These are phyloP conservation scores for Manis crassicaudata DNA, from an alignment of 2,797 vertebrate genomes.

Conservation along the genomic window DNA sequence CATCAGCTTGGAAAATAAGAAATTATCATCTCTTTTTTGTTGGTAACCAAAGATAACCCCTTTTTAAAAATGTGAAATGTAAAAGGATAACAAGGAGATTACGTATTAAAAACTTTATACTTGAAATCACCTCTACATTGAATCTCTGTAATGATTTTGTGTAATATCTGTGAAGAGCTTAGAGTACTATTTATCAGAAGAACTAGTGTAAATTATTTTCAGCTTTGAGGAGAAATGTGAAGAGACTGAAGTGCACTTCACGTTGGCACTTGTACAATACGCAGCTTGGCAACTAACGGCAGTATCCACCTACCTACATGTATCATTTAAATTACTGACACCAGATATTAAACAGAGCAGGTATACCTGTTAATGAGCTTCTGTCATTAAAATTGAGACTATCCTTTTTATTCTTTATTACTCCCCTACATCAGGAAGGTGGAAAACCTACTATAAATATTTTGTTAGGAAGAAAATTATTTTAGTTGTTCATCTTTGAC, in stretches of 20 bases:
- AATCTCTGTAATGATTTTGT: conserved; percentile 64
- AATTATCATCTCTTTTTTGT: conserved; percentile 34
- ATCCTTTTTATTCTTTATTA: conserved; percentile 8
- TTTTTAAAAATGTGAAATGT: conserved; percentile 59
- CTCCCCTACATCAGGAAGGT: not conserved
- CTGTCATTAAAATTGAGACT: not conserved
- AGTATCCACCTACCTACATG: not conserved
- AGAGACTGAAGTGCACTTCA: not conserved
- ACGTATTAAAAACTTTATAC: conserved; percentile 29
- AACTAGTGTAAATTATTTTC: conserved; percentile 50
- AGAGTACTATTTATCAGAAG: conserved; percentile 64
- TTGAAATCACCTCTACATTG: conserved; percentile 49
- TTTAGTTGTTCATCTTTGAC: not conserved
- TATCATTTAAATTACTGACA: not conserved
- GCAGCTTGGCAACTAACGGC: not conserved
- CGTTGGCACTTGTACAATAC: not conserved
- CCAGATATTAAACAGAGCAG: not conserved
- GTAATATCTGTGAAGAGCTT: conserved; percentile 65
- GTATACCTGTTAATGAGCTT: not conserved
- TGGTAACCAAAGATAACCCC: conserved; percentile 62
- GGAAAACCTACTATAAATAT: not conserved
- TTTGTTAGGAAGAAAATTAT: not conserved
- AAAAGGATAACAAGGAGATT: conserved; percentile 46
- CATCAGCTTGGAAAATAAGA: not conserved
- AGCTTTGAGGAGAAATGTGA: conserved; percentile 51